Percentiles rank a stretch among this genome's conserved stretches.
These are phyloP conservation scores for Cephus nigrinus DNA, from an alignment of 2,888 invertebrate genomes.

Conservation along the genomic window DNA sequence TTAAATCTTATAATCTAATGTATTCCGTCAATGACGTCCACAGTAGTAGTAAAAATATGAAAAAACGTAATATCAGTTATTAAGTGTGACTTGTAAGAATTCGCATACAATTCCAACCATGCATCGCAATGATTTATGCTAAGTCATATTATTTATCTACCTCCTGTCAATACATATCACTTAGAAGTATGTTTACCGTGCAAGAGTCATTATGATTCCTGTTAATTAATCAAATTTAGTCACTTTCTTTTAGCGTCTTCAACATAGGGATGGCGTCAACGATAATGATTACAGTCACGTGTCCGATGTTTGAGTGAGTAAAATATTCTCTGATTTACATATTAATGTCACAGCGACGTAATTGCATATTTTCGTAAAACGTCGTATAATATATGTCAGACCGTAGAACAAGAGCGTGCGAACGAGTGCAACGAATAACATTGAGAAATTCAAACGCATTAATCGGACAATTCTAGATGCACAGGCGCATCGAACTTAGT, in stretches of 20 bases:
- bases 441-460: neutral
- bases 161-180: neutral
- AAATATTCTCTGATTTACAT: neutral
- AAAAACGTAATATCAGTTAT: neutral
- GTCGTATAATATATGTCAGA: too few relatives aligned
- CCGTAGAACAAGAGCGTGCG: neutral
- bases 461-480: neutral
- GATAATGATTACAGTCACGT: neutral
- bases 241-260: neutral
- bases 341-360: neutral
- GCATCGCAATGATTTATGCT: neutral
- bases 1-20: neutral
- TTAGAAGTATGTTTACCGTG: neutral
- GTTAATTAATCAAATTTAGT: neutral
- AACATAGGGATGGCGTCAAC: too few relatives aligned
- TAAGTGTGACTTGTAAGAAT: neutral
- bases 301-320: neutral
- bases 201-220: neutral
- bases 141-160: neutral
- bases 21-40: neutral
- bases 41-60: neutral
- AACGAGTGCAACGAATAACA: neutral
- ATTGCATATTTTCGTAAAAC: too few relatives aligned
- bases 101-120: neutral
- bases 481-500: neutral